phyloP scores from a whole-genome alignment of 2,888 invertebrate genomes.

The Cataglyphis livida region DNA sequence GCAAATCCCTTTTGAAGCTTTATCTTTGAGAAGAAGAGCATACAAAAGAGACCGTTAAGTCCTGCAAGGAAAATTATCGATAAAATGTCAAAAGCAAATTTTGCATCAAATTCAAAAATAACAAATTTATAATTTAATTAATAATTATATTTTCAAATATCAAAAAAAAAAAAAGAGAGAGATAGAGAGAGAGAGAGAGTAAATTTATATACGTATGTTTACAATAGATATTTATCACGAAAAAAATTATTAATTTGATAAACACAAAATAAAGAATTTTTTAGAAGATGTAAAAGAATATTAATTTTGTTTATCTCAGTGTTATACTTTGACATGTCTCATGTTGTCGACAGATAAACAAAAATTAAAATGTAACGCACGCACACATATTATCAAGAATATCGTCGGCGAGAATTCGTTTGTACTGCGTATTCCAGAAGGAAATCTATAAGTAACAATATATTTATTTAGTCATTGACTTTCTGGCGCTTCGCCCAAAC shows the following conservation, averaged over 20 bases:
- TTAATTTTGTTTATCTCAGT: neutral
- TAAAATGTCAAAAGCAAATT: conserved; percentile 19
- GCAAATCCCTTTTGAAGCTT: conserved; percentile 47
- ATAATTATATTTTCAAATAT: neutral
- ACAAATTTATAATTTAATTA: neutral
- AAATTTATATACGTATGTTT: neutral
- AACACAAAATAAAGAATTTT: neutral
- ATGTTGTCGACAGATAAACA: neutral
- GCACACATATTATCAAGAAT: neutral
- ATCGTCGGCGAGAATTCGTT: neutral
- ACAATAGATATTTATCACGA: neutral
- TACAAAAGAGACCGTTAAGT: conserved; percentile 38
- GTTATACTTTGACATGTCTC: neutral
- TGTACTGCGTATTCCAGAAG: neutral
- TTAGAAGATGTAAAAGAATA: neutral
- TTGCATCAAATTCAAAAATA: conserved; percentile 6
- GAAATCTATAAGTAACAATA: conserved; percentile 1
- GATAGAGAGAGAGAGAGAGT: too few species aligned
- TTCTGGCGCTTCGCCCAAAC: neutral
- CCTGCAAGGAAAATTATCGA: conserved; percentile 15
- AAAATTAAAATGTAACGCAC: neutral
- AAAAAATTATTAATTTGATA: neutral
- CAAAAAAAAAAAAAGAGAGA: too few species aligned
- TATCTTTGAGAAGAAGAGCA: conserved; percentile 43
- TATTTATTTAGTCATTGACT: conserved; percentile 32